Percentiles rank a stretch among this genome's conserved stretches.
Conservation (phyloP, 2,113 vertebrate genomes). For the Sula dactylatra region DNA sequence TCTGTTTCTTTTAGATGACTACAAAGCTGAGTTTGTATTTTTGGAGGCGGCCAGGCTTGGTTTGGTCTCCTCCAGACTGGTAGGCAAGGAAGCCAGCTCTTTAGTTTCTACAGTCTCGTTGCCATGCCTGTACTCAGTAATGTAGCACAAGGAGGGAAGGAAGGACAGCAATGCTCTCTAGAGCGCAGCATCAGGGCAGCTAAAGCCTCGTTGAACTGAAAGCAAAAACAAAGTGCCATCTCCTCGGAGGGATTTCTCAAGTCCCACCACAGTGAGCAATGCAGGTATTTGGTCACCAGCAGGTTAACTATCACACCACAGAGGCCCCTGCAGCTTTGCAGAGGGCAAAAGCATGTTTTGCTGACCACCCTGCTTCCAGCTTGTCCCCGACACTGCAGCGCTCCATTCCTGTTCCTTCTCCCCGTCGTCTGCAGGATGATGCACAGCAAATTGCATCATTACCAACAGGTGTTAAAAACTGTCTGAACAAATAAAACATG, state of each 20-base stretch:
- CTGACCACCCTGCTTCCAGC: neutral
- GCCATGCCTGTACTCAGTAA: neutral
- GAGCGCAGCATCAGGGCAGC: neutral
- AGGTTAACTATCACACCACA: neutral
- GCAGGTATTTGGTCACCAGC: neutral
- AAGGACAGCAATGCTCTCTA: neutral
- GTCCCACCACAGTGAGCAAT: neutral
- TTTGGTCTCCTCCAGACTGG: neutral
- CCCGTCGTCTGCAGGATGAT: neutral
- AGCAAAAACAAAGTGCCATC: neutral
- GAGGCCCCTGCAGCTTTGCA: neutral
- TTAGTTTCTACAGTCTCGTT: neutral
- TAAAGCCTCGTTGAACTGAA: neutral
- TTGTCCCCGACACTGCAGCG: neutral
- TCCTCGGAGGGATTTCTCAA: neutral
- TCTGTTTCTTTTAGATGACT: neutral
- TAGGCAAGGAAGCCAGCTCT: neutral
- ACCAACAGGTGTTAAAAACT: neutral
- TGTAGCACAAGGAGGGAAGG: neutral
- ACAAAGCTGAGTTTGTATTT: neutral
- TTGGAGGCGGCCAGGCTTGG: neutral
- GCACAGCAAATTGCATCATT: neutral
- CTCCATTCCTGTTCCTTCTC: neutral
- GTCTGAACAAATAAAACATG: neutral
- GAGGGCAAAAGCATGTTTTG: neutral